These are phyloP conservation scores for Matsumurasca onukii DNA, from an alignment of 1,140 invertebrate species.

Conservation along the genomic window DNA sequence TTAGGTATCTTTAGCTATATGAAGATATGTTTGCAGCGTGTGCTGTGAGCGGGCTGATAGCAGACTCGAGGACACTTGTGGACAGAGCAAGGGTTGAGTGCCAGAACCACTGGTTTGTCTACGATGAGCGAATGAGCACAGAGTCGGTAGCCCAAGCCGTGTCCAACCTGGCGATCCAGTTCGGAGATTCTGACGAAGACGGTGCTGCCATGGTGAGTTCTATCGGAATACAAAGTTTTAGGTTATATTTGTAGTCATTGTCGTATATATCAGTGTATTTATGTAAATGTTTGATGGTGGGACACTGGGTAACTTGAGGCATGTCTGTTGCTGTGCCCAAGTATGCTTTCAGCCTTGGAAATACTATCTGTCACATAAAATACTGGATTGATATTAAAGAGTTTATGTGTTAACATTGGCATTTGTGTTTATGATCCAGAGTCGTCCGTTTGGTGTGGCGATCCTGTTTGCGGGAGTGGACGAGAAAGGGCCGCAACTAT, in stretches of 20 bases:
- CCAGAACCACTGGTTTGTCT: constrained; percentile 97
- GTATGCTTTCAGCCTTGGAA: too few relatives aligned
- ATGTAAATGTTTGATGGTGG: too few relatives aligned
- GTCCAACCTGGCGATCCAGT: constrained; percentile 97
- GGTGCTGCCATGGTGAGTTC: constrained; percentile 87
- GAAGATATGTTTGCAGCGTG: constrained; percentile 60
- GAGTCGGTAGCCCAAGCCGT: constrained; percentile 98
- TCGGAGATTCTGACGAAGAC: constrained; percentile 96
- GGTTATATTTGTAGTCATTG: too few relatives aligned
- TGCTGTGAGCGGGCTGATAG: constrained; percentile 97
- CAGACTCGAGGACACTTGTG: constrained; percentile 93
- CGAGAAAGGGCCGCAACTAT: constrained; percentile 83
- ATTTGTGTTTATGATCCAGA: constrained; percentile 52
- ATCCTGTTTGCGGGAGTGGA: constrained; percentile 87
- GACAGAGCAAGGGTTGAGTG: constrained; percentile 95
- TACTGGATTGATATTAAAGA: too few relatives aligned
- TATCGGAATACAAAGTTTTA: too few relatives aligned
- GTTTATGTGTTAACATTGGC: neutral
- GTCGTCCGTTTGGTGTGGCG: constrained; percentile 98
- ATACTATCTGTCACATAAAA: too few relatives aligned
- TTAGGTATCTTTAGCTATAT: neutral
- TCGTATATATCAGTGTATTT: too few relatives aligned
- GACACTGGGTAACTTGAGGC: too few relatives aligned
- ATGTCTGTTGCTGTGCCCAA: too few relatives aligned
- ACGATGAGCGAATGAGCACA: constrained; percentile 94